These are phyloP conservation scores for Drosophila melanosoma DNA, from an alignment of 2,888 invertebrate genomes.

Conservation along the genomic window DNA sequence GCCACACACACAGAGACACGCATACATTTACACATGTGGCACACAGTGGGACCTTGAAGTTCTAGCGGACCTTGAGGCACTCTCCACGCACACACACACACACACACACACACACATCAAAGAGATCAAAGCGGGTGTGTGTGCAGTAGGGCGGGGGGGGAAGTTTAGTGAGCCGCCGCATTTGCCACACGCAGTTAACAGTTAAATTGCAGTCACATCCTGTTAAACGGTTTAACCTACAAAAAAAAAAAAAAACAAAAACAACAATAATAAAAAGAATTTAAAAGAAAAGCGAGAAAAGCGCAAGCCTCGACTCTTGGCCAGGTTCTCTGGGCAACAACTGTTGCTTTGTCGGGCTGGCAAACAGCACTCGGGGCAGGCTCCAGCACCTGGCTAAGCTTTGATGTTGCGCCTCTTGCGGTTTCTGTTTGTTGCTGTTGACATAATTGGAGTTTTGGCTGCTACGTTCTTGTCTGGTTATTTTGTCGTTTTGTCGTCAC, in stretches of 20 bases:
- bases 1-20: slow-evolving; percentile 26
- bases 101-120: slow-evolving; percentile 61
- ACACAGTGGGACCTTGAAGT: slow-evolving; percentile 70
- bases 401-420: slow-evolving; percentile 72
- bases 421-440: slow-evolving; percentile 58
- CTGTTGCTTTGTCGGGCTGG: slow-evolving; percentile 56
- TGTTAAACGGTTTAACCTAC: slow-evolving; percentile 77
- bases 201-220: slow-evolving; percentile 68
- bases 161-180: slow-evolving; percentile 37
- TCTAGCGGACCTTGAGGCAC: slow-evolving; percentile 75
- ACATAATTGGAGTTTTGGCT: slow-evolving; percentile 79
- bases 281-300: slow-evolving; percentile 10
- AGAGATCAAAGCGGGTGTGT: slow-evolving; percentile 57
- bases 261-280: slow-evolving; percentile 6
- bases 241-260: slow-evolving; percentile 47
- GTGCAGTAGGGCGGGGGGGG: neutral
- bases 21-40: slow-evolving; percentile 37
- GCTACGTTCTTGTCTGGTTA: slow-evolving; percentile 29
- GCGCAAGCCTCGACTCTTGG: slow-evolving; percentile 41
- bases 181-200: slow-evolving; percentile 65
- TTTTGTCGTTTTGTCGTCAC: slow-evolving; percentile 46
- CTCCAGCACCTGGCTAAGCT: slow-evolving; percentile 52
- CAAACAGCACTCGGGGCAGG: slow-evolving; percentile 41
- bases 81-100: slow-evolving; percentile 44
- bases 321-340: slow-evolving; percentile 53